Percentiles rank a stretch among this genome's conserved stretches.
Conservation (phyloP, 2,797 vertebrate species). For the Limnodromus scolopaceus region DNA sequence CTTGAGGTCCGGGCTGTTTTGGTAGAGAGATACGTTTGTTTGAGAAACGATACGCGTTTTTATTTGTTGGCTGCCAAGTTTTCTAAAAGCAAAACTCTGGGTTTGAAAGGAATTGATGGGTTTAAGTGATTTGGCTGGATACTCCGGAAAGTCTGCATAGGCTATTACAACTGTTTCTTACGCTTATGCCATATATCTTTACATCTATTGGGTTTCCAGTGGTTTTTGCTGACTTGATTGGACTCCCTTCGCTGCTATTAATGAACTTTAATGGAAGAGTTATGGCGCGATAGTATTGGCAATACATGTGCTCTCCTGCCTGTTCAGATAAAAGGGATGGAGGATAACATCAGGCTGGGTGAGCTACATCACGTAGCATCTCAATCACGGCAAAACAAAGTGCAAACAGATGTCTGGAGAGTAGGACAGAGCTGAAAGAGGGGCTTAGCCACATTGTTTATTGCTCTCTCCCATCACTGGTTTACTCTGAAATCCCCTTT, state of each 20-base stretch:
- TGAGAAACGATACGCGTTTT: fast-evolving
- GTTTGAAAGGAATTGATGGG: neutral
- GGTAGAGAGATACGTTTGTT: neutral
- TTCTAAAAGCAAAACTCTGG: neutral
- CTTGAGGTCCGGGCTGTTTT: neutral
- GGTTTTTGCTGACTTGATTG: neutral
- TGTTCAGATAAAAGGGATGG: neutral
- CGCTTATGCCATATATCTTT: fast-evolving
- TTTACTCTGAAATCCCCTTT: neutral
- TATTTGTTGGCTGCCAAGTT: neutral
- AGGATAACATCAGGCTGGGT: neutral
- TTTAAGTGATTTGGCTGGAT: neutral
- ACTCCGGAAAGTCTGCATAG: neutral
- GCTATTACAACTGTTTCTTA: neutral
- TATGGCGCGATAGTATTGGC: neutral
- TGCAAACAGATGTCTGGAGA: neutral
- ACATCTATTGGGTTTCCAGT: neutral
- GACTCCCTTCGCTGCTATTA: neutral
- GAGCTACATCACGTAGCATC: neutral
- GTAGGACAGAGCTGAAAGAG: neutral
- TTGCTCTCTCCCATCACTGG: neutral
- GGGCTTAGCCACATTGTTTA: neutral
- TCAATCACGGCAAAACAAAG: neutral
- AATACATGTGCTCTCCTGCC: neutral
- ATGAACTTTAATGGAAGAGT: conserved; percentile 18